Evolutionary conservation across 2,888 invertebrate species (phyloP).

Genomic region (Gnatocerus cornutus): DNA sequence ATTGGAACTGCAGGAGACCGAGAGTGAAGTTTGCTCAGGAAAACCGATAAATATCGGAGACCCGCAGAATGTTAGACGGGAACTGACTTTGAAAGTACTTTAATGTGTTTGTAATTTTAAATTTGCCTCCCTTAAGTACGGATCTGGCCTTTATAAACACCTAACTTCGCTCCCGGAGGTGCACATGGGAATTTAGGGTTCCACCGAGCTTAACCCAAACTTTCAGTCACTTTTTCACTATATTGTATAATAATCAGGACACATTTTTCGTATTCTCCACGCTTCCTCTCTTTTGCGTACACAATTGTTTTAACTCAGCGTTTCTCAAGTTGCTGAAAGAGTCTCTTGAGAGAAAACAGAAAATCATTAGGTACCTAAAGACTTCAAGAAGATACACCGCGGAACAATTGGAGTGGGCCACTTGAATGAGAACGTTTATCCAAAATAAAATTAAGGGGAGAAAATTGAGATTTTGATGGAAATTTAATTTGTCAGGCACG

Average conservation of each 20-base stretch:
- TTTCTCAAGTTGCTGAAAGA: neutral
- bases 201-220: conserved; percentile 19
- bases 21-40: conserved; percentile 35
- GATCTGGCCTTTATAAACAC: conserved; percentile 37
- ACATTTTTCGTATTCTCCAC: conserved; percentile 9
- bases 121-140: conserved; percentile 36
- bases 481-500: neutral
- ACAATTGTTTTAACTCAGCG: conserved; percentile 2
- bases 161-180: conserved; percentile 29
- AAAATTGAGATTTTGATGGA: neutral
- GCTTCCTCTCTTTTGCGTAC: neutral
- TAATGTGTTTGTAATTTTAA: conserved; percentile 48
- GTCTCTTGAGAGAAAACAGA: conserved; percentile 5
- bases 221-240: conserved; percentile 22
- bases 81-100: conserved; percentile 45
- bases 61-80: conserved; percentile 34
- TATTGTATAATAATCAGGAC: conserved; percentile 29
- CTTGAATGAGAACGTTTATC: conserved; percentile 4
- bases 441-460: neutral
- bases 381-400: conserved; percentile 4
- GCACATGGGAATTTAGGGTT: conserved; percentile 13
- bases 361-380: conserved; percentile 8
- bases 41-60: conserved; percentile 46
- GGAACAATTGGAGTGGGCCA: conserved; percentile 3
- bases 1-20: conserved; percentile 29